A percentile compares a stretch with the other conserved stretches of the same genome.
phyloP scores from a whole-genome alignment of 1,140 invertebrate genomes.

The Fopius arisanus region DNA sequence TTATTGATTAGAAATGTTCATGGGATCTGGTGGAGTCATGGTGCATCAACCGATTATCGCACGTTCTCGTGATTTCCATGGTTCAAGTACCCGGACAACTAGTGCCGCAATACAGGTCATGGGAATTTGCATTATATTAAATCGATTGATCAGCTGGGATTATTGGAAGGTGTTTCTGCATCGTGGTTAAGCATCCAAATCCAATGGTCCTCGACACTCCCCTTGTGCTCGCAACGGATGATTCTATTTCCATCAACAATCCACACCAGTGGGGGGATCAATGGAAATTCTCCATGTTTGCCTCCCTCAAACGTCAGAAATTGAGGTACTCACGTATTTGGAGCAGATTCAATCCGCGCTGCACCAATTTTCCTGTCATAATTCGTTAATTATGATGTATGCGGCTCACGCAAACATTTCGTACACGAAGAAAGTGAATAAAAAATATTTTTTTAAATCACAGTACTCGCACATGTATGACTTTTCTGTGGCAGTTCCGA shows the following conservation, averaged over 20 bases:
- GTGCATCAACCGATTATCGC: constrained; percentile 31
- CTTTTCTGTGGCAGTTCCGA: no score
- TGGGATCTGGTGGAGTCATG: no score
- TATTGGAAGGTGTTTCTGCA: constrained; percentile 21
- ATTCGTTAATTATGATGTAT: background rate
- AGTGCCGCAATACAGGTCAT: constrained; percentile 7
- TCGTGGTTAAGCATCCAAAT: background rate
- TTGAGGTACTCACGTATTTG: no score
- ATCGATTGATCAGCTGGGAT: constrained; percentile 26
- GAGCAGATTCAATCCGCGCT: background rate
- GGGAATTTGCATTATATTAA: constrained; percentile 33
- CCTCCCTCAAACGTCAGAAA: no score
- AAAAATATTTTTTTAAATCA: no score
- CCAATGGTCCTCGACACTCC: background rate
- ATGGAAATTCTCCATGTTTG: background rate
- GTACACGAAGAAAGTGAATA: no score
- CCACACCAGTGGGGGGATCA: background rate
- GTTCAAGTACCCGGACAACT: constrained; percentile 15
- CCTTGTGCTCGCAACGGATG: background rate
- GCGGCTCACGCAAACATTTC: background rate
- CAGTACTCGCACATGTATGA: no score
- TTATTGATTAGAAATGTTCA: no score
- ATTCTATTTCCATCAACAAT: constrained; percentile 4
- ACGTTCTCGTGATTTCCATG: constrained; percentile 24
- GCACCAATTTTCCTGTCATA: background rate